These are phyloP conservation scores for Pollenia amentaria DNA, from an alignment of 2,888 invertebrate genomes.

Conservation along the genomic window DNA sequence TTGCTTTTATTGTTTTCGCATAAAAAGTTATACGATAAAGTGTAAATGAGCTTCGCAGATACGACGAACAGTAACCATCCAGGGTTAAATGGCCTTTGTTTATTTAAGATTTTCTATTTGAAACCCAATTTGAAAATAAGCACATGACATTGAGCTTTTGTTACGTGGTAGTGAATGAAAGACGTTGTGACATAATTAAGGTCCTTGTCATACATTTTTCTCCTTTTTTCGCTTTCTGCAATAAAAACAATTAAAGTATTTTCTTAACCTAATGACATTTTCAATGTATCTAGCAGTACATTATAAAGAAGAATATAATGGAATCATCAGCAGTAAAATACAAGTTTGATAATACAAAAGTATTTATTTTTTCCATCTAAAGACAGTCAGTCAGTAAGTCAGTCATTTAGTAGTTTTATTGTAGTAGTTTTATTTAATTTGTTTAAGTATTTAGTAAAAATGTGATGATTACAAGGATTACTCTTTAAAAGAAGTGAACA, in stretches of 20 bases:
- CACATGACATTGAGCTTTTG: slow-evolving; percentile 33
- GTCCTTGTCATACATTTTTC: slow-evolving; percentile 6
- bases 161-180: background rate
- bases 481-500: background rate
- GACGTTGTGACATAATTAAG: background rate
- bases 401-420: slow-evolving; percentile 1
- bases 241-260: slow-evolving; percentile 23
- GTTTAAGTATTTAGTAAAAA: slow-evolving; percentile 43
- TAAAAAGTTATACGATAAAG: no score
- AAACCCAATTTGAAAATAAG: background rate
- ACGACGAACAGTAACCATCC: no score
- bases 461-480: slow-evolving; percentile 40
- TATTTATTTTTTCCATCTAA: background rate
- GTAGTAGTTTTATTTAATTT: slow-evolving; percentile 13
- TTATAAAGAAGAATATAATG: no score
- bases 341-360: slow-evolving; percentile 32
- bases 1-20: no score
- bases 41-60: no score
- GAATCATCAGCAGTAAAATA: background rate
- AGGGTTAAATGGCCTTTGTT: slow-evolving; percentile 3
- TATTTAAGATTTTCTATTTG: slow-evolving; percentile 1
- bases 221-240: background rate
- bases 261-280: slow-evolving; percentile 17
- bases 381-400: no score
- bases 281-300: no score